phyloP scores from a whole-genome alignment of 2,888 invertebrate species.

The Meteorus cinctellus region DNA sequence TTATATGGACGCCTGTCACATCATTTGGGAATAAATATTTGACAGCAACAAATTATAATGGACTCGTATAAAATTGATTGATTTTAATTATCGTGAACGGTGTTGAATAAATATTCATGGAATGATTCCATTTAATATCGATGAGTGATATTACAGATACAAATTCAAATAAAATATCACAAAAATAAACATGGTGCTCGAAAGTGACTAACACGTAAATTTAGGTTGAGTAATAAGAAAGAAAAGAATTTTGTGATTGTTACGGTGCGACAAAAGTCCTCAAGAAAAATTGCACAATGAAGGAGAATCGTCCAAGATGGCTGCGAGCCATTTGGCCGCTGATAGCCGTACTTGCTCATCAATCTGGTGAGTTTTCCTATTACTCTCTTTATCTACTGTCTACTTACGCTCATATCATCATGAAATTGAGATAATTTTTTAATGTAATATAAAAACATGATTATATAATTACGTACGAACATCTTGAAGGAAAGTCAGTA shows the following conservation, averaged over 20 bases:
- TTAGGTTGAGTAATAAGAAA: slow-evolving; percentile 20
- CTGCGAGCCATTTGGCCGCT: slow-evolving; percentile 62
- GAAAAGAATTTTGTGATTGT: slow-evolving; percentile 34
- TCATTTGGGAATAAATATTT: background rate
- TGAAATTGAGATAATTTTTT: slow-evolving; percentile 34
- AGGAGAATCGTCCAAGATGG: slow-evolving; percentile 66
- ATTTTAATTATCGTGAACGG: background rate
- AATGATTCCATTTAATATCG: background rate
- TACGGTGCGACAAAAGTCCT: slow-evolving; percentile 32
- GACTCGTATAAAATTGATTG: background rate
- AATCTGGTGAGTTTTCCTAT: slow-evolving; percentile 62
- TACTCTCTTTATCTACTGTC: slow-evolving; percentile 38
- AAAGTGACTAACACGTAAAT: slow-evolving; percentile 46
- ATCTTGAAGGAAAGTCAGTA: too few relatives aligned
- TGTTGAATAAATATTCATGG: background rate
- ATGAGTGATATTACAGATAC: background rate
- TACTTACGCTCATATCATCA: slow-evolving; percentile 37
- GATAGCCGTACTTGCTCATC: slow-evolving; percentile 65
- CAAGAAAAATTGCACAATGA: slow-evolving; percentile 58
- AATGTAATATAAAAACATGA: too few relatives aligned
- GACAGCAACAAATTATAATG: background rate
- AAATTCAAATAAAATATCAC: background rate
- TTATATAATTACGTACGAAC: too few relatives aligned
- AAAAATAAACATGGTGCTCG: slow-evolving; percentile 33
- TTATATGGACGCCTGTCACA: background rate